phyloP scores from a whole-genome alignment of 2,113 vertebrate genomes.

The Scomber japonicus region DNA sequence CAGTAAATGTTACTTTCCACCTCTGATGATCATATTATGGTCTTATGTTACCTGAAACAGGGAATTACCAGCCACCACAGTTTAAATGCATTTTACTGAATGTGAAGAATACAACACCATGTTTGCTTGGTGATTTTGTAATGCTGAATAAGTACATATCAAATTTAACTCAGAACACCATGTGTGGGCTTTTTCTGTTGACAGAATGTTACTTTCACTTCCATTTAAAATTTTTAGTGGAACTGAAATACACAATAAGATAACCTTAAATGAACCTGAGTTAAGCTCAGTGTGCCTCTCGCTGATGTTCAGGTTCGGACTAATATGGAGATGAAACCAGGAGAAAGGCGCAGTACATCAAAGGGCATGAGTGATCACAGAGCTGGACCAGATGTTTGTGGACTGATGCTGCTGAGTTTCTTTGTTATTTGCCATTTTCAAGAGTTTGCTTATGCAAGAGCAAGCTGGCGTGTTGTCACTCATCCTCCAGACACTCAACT shows the following conservation, averaged over 20 bases:
- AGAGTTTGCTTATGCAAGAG: constrained; percentile 7
- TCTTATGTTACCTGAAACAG: too few relatives aligned
- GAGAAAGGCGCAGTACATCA: constrained; percentile 86
- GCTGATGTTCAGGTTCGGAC: constrained; percentile 82
- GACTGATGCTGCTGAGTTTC: constrained; percentile 34
- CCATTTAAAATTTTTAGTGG: neutral
- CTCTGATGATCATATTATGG: too few relatives aligned
- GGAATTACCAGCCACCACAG: too few relatives aligned
- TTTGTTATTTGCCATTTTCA: constrained; percentile 24
- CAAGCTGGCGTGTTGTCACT: neutral
- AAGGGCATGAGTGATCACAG: constrained; percentile 87
- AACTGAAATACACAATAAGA: neutral
- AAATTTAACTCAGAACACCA: too few relatives aligned
- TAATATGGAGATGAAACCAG: constrained; percentile 89
- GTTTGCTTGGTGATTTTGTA: too few relatives aligned
- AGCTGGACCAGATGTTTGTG: constrained; percentile 86
- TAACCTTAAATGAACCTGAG: constrained; percentile 10
- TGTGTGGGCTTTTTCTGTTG: too few relatives aligned
- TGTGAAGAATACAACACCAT: too few relatives aligned
- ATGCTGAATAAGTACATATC: too few relatives aligned
- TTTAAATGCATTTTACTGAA: too few relatives aligned
- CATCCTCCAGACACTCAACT: constrained; percentile 14
- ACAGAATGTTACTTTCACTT: neutral
- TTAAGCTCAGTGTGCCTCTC: neutral
- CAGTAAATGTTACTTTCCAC: too few relatives aligned